Base-by-base conservation (phyloP, 1,140 invertebrate species). In the Yoshiicerus persimilis region DNA sequence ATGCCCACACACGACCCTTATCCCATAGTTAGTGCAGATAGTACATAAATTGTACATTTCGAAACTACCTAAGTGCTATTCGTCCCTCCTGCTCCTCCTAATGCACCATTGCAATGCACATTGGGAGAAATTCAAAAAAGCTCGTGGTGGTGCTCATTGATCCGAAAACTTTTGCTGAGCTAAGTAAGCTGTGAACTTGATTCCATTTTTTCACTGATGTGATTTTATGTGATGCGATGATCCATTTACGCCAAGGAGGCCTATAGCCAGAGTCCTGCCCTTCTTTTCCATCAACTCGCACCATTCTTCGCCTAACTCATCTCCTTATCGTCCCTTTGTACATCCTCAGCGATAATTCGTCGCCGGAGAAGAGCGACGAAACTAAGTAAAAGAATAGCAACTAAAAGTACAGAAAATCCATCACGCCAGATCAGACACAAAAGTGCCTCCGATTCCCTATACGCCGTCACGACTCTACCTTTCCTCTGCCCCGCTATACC, bases 171-270 rank as follows among this genome's bases (percentile, higher is more conserved):
- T 80, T 80, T 36, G 30, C 75, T 80, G 25, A 30, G 66, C 66
- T 80, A 34, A 80, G 32, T 80, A 36, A 80, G 75, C 75, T 80
- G 75, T 34, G 75, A 80, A 80, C 75, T 80, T 80, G 75, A 80
- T 80, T 80, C 75, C 75, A 80, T n/a, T 80, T 70, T 80, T 80
- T 80, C 75, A 38, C 34, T 80, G 75, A 80, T 80, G 75, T 80
- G 66, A 70, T 70, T 70, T 70, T 30, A 70, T 70, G 66, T 30
- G 66, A 70, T 70, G 66, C 38, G 75, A 80, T 34, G 30, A 80
- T 80, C 75, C 30, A 80, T 80, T 80, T 80, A 80, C 11, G 75
- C 34, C 32, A 32, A 30, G 11, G 10, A 32, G 11, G 30, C 27
- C 66, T 70, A 30, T 30, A 30, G 66, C 66, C 30, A 27, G 25